These are phyloP conservation scores for Tamias sibiricus DNA, from an alignment of 2,113 vertebrate species.

Conservation along the genomic window DNA sequence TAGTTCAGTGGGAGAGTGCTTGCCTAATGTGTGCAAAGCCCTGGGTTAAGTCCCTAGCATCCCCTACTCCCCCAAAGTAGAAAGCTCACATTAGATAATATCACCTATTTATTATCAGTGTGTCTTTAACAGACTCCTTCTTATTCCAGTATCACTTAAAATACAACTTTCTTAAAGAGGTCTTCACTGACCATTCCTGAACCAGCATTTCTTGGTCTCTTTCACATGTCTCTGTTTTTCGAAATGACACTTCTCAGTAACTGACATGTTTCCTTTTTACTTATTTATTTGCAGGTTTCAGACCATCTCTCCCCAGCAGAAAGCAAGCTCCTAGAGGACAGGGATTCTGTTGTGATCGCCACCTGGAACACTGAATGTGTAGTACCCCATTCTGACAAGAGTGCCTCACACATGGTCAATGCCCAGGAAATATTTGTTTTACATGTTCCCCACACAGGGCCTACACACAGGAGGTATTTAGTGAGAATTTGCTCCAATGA, in stretches of 20 bases:
- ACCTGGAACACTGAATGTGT: not conserved
- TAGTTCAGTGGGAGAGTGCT: too few species aligned
- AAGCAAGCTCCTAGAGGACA: not conserved
- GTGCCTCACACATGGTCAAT: not conserved
- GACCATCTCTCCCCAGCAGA: not conserved
- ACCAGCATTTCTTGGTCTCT: not conserved
- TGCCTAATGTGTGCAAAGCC: not conserved
- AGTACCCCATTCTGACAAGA: not conserved
- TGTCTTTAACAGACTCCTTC: not conserved
- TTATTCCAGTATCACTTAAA: not conserved
- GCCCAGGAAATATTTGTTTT: not conserved
- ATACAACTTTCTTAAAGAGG: not conserved
- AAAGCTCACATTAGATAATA: not conserved
- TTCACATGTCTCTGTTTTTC: not conserved
- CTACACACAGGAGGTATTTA: not conserved
- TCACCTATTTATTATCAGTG: not conserved
- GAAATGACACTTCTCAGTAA: not conserved
- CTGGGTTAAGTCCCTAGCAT: not conserved
- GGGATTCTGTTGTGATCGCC: not conserved
- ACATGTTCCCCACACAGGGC: accelerated
- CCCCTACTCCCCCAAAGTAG: not conserved
- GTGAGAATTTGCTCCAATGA: slow-evolving; percentile 18
- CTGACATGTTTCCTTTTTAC: not conserved
- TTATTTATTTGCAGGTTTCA: not conserved
- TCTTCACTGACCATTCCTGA: not conserved